Evolutionary conservation across 2,888 invertebrate species (phyloP), one percentile per base, ranked within the genome.

Genomic region (Dicranocentrus wangi): DNA sequence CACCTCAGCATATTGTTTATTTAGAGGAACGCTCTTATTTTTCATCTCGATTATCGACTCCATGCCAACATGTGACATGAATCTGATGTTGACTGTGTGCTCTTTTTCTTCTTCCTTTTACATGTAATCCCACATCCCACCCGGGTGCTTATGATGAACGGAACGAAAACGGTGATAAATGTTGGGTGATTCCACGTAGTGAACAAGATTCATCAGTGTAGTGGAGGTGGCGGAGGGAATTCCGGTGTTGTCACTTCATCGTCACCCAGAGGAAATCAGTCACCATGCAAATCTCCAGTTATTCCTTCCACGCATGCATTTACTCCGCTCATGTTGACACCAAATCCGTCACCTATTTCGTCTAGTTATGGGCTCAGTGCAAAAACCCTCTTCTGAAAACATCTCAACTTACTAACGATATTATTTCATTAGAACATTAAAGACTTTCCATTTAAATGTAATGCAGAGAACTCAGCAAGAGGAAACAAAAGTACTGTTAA

Each of bases 281-380:
- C 87, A 43, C 87, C 87, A 53, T 87, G 86, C 71, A 87, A 87
- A 82, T 86, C 86, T 81, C 87, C 87, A 81, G 87, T 87, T 32
- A 87, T 85, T 85, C 85, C 86, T 81, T 86, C 87, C 85, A 83
- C 85, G 28, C 86, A 87, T 82, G 82, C 85, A 51, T 87, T 87
- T 81, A 86, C 85, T 75, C 87, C 87, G 82, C 83, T 87, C 80
- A 87, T 87, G 87, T 71, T 87, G 82, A 87, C 87, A 75, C 87
- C 86, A 58, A 87, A 87, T 84, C 87, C 87, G 83, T 86, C 86
- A 75, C 85, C 87, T 32, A 86, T 87, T 66, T 86, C 86, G 27
- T 84, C 87, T 55, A 82, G 84, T 75, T 87, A 87, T 75, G 85
- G 85, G 66, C 86, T 87, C 66, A 82, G 84, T 47, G 85, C 87